phyloP scores from a whole-genome alignment of 2,113 vertebrate species.

The Etheostoma cragini region DNA sequence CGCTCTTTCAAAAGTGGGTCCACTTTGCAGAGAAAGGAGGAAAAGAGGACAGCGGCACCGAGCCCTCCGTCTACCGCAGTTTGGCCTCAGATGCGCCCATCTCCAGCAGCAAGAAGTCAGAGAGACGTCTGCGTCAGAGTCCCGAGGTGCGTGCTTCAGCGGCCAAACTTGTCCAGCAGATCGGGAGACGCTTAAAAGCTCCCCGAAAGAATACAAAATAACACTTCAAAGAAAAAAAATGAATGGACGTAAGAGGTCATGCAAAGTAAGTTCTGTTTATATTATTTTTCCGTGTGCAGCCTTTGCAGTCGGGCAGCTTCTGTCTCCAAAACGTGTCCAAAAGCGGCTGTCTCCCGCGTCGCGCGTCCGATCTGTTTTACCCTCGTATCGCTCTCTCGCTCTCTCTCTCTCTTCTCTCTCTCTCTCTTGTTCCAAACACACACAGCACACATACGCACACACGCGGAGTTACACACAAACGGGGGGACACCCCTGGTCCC shows the following conservation, averaged over 20 bases:
- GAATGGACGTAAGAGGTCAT: conserved; percentile 52
- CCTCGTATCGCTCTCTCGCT: conserved; percentile 64
- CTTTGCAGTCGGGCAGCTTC: conserved; percentile 52
- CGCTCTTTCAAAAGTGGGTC: conserved; percentile 75
- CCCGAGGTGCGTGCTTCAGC: conserved; percentile 69
- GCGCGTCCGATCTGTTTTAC: conserved; percentile 74
- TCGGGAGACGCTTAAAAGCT: conserved; percentile 33
- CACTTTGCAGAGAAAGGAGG: conserved; percentile 64
- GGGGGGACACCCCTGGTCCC: conserved; percentile 74
- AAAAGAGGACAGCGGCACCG: conserved; percentile 62
- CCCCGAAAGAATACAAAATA: conserved; percentile 26
- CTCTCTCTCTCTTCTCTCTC: conserved; percentile 36
- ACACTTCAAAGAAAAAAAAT: conserved; percentile 11
- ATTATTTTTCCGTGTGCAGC: conserved; percentile 43
- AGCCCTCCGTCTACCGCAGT: conserved; percentile 53
- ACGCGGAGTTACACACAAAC: conserved; percentile 55
- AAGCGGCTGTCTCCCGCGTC: conserved; percentile 70
- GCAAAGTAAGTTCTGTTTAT: conserved; percentile 71
- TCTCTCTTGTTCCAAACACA: conserved; percentile 54
- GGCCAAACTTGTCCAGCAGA: conserved; percentile 65
- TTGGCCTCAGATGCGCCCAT: conserved; percentile 69
- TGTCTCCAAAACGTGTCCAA: conserved; percentile 75
- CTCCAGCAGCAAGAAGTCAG: conserved; percentile 61
- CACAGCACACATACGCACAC: conserved; percentile 43
- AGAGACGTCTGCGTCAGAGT: conserved; percentile 74